Percentiles rank a stretch among this genome's conserved stretches.
phyloP scores from a whole-genome alignment of 2,113 vertebrate genomes.

The Sminthopsis crassicaudata region DNA sequence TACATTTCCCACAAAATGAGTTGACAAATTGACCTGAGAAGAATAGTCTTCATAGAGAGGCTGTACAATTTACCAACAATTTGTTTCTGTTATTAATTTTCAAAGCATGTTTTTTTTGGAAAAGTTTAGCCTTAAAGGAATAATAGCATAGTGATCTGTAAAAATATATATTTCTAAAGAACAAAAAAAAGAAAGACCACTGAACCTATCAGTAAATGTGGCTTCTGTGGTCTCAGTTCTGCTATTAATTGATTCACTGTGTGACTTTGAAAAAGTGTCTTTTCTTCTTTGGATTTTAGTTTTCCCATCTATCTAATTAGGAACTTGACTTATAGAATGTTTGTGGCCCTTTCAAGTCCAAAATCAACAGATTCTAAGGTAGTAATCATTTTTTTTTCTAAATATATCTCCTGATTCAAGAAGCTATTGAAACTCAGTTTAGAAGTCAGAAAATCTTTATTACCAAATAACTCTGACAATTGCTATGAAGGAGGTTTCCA shows the following conservation, averaged over 20 bases:
- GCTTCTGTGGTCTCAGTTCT: neutral
- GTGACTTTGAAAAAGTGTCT: neutral
- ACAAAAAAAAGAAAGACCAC: neutral
- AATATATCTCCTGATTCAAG: neutral
- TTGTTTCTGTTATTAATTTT: constrained; percentile 1
- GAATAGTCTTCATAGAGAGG: neutral
- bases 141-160: neutral
- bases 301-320: neutral
- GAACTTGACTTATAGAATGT: neutral
- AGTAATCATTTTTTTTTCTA: neutral
- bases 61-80: neutral
- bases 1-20: neutral
- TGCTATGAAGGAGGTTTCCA: neutral
- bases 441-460: neutral
- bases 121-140: neutral
- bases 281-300: neutral
- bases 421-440: neutral
- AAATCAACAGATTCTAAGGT: neutral
- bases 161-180: neutral
- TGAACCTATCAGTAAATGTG: neutral
- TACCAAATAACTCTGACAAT: neutral
- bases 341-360: neutral
- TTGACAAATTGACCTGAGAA: neutral
- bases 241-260: neutral
- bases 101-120: neutral